Conservation (phyloP, 2,797 vertebrate genomes). For the Hippopotamyrus pictus region DNA sequence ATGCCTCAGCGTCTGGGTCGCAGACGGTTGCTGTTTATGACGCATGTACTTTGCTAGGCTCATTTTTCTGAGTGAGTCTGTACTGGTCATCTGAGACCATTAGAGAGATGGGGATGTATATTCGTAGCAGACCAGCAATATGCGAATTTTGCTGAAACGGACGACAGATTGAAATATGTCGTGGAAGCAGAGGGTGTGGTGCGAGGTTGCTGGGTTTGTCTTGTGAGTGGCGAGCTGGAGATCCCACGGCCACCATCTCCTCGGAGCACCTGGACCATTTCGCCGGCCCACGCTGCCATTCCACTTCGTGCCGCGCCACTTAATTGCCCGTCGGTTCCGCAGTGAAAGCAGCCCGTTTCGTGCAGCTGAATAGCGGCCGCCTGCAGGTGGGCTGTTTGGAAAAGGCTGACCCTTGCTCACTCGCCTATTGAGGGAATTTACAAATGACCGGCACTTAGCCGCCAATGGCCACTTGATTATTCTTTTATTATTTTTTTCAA, state of each 20-base stretch:
- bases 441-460: neutral
- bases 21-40: neutral
- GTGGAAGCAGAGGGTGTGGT: neutral
- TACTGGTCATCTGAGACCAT: neutral
- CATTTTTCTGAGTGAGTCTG: neutral
- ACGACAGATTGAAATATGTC: neutral
- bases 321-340: neutral
- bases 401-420: neutral
- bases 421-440: neutral
- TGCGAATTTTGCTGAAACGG: neutral
- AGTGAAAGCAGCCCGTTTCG: neutral
- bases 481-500: neutral
- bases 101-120: neutral
- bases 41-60: neutral
- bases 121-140: neutral
- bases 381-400: neutral
- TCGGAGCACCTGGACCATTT: neutral
- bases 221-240: neutral
- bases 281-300: neutral
- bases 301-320: neutral
- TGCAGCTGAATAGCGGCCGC: neutral
- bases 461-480: neutral
- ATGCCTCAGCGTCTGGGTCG: conserved; percentile 9
- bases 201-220: neutral
- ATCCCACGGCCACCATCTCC: neutral